Evolutionary conservation across 2,113 vertebrate genomes (phyloP).

Genomic region (Leiothrix lutea): DNA sequence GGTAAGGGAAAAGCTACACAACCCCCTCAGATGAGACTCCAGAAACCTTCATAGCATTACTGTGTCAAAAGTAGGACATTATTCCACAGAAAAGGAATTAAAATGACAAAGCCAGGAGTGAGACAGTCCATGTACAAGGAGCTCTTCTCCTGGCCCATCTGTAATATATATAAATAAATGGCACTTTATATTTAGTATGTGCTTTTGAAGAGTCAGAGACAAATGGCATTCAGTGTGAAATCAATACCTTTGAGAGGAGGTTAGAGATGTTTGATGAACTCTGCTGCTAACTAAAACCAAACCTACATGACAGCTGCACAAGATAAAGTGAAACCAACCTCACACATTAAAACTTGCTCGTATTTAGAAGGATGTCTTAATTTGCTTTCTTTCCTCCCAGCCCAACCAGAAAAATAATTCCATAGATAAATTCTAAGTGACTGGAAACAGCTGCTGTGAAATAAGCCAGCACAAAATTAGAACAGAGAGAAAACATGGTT

Average conservation of each 20-base stretch:
- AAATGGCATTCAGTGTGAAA: conserved; percentile 33
- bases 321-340: neutral
- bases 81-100: neutral
- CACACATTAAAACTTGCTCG: neutral
- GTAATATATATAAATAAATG: neutral
- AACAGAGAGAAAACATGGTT: neutral
- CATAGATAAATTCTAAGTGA: neutral
- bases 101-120: neutral
- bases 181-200: conserved; percentile 27
- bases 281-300: conserved; percentile 23
- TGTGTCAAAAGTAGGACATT: accelerated
- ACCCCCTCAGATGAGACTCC: neutral
- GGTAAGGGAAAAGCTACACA: neutral
- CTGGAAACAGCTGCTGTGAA: conserved; percentile 5
- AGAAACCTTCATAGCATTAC: neutral
- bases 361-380: neutral
- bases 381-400: neutral
- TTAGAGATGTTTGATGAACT: neutral
- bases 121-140: neutral
- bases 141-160: neutral
- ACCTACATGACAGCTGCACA: conserved; percentile 19
- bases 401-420: neutral
- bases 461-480: neutral
- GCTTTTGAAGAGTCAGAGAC: conserved; percentile 1
- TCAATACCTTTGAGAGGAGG: conserved; percentile 29